phyloP scores from a whole-genome alignment of 2,888 invertebrate species.

The Gymnocheta viridis region DNA sequence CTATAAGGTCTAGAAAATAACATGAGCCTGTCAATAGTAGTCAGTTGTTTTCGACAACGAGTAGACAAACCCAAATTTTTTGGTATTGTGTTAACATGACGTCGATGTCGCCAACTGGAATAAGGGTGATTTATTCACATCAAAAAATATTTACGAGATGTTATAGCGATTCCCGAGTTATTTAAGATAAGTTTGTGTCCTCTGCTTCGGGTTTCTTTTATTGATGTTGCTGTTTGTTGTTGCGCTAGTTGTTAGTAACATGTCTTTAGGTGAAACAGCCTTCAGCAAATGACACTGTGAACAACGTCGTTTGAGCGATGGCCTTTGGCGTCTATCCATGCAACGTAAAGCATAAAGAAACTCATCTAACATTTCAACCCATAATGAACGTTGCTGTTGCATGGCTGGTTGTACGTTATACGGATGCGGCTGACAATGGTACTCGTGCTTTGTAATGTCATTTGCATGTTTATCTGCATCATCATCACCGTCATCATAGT shows the following conservation, averaged over 20 bases:
- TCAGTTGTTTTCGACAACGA: too few species aligned
- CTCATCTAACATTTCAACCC: conserved; percentile 90
- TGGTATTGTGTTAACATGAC: too few species aligned
- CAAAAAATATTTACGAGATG: too few species aligned
- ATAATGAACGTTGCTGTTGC: conserved; percentile 85
- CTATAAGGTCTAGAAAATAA: too few species aligned
- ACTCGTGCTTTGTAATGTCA: neutral
- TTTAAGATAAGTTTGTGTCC: neutral
- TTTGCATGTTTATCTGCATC: neutral
- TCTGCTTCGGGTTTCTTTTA: neutral
- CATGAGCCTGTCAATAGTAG: too few species aligned
- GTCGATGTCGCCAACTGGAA: too few species aligned
- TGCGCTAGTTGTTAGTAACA: neutral
- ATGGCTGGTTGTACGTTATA: conserved; percentile 40
- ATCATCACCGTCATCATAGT: neutral
- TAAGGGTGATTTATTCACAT: too few species aligned
- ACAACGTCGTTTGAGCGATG: conserved; percentile 86
- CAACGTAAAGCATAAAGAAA: conserved; percentile 86
- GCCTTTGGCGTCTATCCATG: conserved; percentile 86
- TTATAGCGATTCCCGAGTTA: neutral
- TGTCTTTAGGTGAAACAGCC: neutral
- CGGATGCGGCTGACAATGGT: neutral
- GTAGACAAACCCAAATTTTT: too few species aligned
- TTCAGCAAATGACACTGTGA: conserved; percentile 82
- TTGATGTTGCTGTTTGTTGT: neutral